Percentiles rank a stretch among this genome's conserved stretches.
phyloP scores from a whole-genome alignment of 2,113 vertebrate genomes.

The Notothenia rossii region DNA sequence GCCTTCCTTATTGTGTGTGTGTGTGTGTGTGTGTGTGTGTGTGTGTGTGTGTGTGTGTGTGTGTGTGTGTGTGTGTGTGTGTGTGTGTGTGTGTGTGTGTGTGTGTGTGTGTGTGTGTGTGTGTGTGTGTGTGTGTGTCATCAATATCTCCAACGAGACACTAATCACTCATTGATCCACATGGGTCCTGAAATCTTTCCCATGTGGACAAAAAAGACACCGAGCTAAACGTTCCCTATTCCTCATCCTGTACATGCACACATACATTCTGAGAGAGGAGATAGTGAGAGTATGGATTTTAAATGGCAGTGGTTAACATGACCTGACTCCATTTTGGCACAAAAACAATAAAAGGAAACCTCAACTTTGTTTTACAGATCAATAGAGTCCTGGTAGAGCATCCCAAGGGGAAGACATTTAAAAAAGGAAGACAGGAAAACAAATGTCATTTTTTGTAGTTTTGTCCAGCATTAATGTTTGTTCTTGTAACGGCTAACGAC shows the following conservation, averaged over 20 bases:
- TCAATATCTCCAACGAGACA: slow-evolving; percentile 52
- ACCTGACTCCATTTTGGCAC: slow-evolving; percentile 1
- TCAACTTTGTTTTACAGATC: slow-evolving; percentile 31
- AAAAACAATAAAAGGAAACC: slow-evolving; percentile 4
- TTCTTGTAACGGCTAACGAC: too few relatives aligned
- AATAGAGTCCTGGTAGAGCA: background rate
- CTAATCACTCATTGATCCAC: slow-evolving; percentile 60
- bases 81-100: too few relatives aligned
- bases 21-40: slow-evolving; percentile 7
- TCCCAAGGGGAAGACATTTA: background rate
- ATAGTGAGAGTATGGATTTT: slow-evolving; percentile 4
- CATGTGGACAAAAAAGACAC: slow-evolving; percentile 18
- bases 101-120: background rate
- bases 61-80: background rate
- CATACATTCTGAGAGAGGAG: background rate
- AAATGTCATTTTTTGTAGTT: too few relatives aligned
- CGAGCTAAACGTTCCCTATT: background rate
- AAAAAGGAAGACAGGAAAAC: too few relatives aligned
- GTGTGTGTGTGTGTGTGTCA: slow-evolving; percentile 13
- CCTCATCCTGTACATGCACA: background rate
- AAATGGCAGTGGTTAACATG: slow-evolving; percentile 19
- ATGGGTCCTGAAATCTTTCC: background rate
- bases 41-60: slow-evolving; percentile 7
- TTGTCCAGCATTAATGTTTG: too few relatives aligned
- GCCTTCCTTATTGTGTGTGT: slow-evolving; percentile 1